Base-by-base conservation (phyloP, 2,113 vertebrate genomes). In the Cettia cetti region DNA sequence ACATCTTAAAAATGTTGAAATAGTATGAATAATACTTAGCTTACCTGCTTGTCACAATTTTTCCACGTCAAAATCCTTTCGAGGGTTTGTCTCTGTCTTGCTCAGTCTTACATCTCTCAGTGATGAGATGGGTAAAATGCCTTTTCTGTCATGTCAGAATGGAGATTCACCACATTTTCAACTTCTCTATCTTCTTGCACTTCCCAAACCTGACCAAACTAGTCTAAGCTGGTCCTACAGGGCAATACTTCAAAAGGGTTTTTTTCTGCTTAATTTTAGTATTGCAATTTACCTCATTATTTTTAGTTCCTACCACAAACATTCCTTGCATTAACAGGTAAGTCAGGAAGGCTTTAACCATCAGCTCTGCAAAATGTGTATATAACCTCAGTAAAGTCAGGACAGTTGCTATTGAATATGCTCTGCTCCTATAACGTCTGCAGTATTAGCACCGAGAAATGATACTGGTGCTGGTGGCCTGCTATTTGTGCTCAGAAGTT, bases 221-320 rank as follows among this genome's bases (percentile, higher is more conserved):
- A 75, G 96, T 91, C 86, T 89, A 82, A 89, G 24, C 65, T 59
- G 91, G 75, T 91, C 80, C 72, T 68, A 89, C 72, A n/a, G 52
- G 80, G 92, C 72, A 94, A 89, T 50, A 89, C 77, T 94, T 96
- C 86, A 95, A 94, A 89, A 91, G 44, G 22, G 6, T 13, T 90
- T 79, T 92, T 92, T 83, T 60, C 50, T 56, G 42, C 61, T 75
- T 89, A 45, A 83, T 78, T 90, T 95, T 84, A 71, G 56, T 56
- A 86, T 52, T 89, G 70, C 35, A 80, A 84, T 94, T 94, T 84
- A 71, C 35, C 33, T 94, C n/a, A 68, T 94, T 89, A 81, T 56
- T 94, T 90, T 86, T 64, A 78, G 72, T 60, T 94, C 91, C 80
- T 86, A 30, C n/a, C 88, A 13, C 60, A 89, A 94, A n/a, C 47